Evolutionary conservation across 2,888 invertebrate genomes (phyloP).

Genomic region (Dermolepida albohirtum): DNA sequence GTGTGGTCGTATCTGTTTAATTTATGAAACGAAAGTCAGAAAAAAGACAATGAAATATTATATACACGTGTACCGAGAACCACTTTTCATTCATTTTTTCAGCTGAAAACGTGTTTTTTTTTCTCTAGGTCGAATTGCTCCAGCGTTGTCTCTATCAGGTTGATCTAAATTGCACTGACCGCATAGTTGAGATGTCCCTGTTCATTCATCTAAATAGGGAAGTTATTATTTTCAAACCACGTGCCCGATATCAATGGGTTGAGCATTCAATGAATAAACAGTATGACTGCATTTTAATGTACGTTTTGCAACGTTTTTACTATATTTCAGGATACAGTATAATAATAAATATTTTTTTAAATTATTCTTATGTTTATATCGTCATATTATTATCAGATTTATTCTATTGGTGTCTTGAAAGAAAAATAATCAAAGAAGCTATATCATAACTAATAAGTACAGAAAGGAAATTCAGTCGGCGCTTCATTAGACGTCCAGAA

Average conservation of each 20-base stretch:
- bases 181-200: conserved; percentile 12
- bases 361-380: too few species aligned
- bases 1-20: conserved; percentile 6
- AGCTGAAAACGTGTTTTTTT: conserved; percentile 13
- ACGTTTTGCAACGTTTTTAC: neutral
- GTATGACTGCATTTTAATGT: neutral
- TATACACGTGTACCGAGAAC: conserved; percentile 15
- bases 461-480: too few species aligned
- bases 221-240: conserved; percentile 27
- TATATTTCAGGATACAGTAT: neutral
- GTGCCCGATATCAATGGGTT: conserved; percentile 14
- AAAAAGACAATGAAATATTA: conserved; percentile 30
- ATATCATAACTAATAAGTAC: too few species aligned
- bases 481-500: too few species aligned
- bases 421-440: too few species aligned
- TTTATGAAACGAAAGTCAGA: conserved; percentile 14
- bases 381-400: too few species aligned
- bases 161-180: conserved; percentile 32
- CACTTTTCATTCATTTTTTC: conserved; percentile 24
- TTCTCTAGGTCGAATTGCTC: neutral
- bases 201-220: conserved; percentile 34
- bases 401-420: too few species aligned
- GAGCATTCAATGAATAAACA: conserved; percentile 5
- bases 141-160: conserved; percentile 2
- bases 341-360: too few species aligned